phyloP scores from a whole-genome alignment of 2,797 vertebrate species.

The Pseudotriccus pelzelni region DNA sequence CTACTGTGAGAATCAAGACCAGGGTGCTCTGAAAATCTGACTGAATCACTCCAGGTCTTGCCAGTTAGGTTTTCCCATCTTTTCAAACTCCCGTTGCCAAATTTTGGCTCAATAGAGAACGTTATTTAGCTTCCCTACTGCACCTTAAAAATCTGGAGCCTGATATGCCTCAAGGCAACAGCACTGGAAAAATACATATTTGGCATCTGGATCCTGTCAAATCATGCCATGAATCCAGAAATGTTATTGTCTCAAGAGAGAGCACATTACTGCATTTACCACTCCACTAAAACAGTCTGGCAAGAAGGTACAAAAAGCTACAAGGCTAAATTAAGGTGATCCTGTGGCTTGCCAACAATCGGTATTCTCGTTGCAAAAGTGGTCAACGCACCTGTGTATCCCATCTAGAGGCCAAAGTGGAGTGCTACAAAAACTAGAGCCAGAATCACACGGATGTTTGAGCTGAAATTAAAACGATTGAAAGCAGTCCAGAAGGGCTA shows the following conservation, averaged over 20 bases:
- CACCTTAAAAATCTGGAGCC: not conserved
- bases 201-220: not conserved
- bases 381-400: not conserved
- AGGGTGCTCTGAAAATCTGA: not conserved
- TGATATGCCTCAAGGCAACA: not conserved
- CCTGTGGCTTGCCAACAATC: not conserved
- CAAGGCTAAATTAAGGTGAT: not conserved
- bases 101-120: not conserved
- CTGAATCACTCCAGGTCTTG: not conserved
- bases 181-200: not conserved
- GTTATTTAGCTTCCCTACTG: not conserved
- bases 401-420: not conserved
- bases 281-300: not conserved
- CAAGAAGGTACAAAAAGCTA: not conserved
- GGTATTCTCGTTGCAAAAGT: accelerated
- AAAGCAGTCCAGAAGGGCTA: not conserved
- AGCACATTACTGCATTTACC: not conserved
- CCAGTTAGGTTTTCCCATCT: not conserved
- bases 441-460: accelerated
- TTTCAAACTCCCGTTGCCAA: not conserved
- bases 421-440: not conserved
- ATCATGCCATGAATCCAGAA: not conserved
- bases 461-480: not conserved
- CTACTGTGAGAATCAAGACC: not conserved
- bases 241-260: not conserved